phyloP scores from a whole-genome alignment of 2,797 vertebrate species.

The Thunnus albacares region DNA sequence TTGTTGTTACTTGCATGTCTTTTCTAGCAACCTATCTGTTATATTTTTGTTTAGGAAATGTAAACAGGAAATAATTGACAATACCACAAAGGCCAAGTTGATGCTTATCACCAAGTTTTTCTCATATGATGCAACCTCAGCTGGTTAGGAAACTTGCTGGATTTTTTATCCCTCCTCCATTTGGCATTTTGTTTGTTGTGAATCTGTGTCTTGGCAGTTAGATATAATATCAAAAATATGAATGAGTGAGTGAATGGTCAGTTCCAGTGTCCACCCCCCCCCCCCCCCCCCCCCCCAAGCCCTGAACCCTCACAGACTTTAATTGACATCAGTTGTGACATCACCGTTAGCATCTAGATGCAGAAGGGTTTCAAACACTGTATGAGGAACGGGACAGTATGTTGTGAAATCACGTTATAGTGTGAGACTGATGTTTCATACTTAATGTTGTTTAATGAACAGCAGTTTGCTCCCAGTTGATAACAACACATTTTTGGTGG shows the following conservation, averaged over 20 bases:
- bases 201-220: conserved; percentile 6
- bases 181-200: conserved; percentile 4
- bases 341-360: neutral
- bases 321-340: conserved; percentile 1
- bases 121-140: conserved; percentile 15
- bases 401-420: neutral
- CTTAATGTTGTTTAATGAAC: neutral
- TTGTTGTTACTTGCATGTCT: neutral
- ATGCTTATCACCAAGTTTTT: neutral
- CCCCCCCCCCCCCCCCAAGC: neutral
- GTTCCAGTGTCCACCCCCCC: neutral
- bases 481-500: too few species aligned
- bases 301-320: too few species aligned
- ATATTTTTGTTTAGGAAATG: conserved; percentile 10
- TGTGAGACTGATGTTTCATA: neutral
- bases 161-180: conserved; percentile 1
- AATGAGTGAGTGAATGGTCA: too few species aligned
- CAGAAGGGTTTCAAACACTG: neutral
- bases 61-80: neutral
- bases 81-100: too few species aligned
- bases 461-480: neutral
- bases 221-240: neutral
- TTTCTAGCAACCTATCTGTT: neutral
- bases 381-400: neutral
- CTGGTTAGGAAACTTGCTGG: conserved; percentile 19